Percentiles rank a stretch among this genome's conserved stretches.
Evolutionary conservation across 1,140 invertebrate genomes (phyloP).

Genomic region (Polypedilum pembai): DNA sequence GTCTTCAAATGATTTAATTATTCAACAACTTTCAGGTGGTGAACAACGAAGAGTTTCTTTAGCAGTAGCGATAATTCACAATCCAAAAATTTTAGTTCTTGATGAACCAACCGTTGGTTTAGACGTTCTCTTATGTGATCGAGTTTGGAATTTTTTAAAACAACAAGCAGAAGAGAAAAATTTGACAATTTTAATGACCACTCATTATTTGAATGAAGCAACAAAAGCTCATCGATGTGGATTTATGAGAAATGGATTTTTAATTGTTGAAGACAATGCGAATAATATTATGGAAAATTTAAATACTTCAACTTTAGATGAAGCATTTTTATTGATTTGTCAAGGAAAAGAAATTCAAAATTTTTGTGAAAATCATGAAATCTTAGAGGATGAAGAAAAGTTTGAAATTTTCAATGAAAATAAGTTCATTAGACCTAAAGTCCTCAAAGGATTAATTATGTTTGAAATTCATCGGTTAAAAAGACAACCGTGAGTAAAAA

Average conservation of each 20-base stretch:
- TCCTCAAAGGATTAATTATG: constrained; percentile 41
- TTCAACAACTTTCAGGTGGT: constrained; percentile 46
- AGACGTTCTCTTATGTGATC: constrained; percentile 61
- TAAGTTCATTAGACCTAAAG: constrained; percentile 33
- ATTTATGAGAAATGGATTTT: constrained; percentile 68
- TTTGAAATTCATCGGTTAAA: constrained; percentile 59
- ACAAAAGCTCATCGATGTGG: constrained; percentile 71
- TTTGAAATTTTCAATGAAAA: constrained; percentile 30
- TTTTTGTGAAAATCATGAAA: background rate
- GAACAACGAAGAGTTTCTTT: constrained; percentile 62
- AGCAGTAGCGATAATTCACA: constrained; percentile 69
- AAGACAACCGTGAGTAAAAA: constrained; percentile 35
- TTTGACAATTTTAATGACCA: constrained; percentile 72
- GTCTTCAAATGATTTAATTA: constrained; percentile 48
- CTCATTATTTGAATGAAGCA: constrained; percentile 86
- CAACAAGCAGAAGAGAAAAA: constrained; percentile 55
- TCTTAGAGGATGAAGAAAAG: background rate
- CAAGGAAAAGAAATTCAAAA: constrained; percentile 43
- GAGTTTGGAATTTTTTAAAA: constrained; percentile 77
- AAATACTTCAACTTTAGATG: constrained; percentile 54
- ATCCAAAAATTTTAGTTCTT: constrained; percentile 72
- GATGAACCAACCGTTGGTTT: constrained; percentile 58
- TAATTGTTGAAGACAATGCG: constrained; percentile 74
- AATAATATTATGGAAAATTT: constrained; percentile 49
- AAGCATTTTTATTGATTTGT: constrained; percentile 58